Evolutionary conservation across 2,888 invertebrate genomes (phyloP).

Genomic region (Aelia acuminata): DNA sequence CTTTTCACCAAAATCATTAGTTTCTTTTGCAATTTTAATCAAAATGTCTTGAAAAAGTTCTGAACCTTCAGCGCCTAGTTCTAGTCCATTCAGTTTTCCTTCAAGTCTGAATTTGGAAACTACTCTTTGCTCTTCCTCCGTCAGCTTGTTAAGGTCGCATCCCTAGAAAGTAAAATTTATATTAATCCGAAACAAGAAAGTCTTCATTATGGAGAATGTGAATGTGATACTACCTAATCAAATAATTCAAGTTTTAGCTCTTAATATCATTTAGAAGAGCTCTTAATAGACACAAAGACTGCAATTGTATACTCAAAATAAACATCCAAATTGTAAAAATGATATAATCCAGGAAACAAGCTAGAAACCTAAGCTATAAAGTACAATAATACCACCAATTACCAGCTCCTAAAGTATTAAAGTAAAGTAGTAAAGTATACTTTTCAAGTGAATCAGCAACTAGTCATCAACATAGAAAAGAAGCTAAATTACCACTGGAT

Average conservation of each 20-base stretch:
- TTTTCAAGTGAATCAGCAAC: no score
- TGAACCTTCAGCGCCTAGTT: constrained; percentile 74
- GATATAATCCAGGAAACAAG: no score
- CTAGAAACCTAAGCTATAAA: no score
- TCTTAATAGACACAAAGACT: constrained; percentile 69
- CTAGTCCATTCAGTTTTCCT: constrained; percentile 86
- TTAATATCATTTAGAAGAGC: constrained; percentile 61
- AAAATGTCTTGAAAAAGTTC: constrained; percentile 73
- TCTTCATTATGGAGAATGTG: background rate
- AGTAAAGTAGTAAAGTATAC: no score
- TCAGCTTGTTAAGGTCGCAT: constrained; percentile 69
- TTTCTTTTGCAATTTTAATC: constrained; percentile 74
- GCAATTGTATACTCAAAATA: background rate
- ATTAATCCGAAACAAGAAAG: background rate
- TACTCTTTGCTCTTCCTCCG: constrained; percentile 79
- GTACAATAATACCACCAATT: no score
- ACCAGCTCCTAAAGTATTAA: no score
- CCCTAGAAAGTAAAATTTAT: constrained; percentile 67
- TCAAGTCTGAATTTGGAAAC: constrained; percentile 85
- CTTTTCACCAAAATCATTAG: constrained; percentile 77
- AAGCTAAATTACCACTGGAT: no score
- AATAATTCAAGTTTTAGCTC: no score
- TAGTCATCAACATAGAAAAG: no score
- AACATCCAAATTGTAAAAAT: no score
- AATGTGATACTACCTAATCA: background rate